These are phyloP conservation scores for Campylomormyrus numenius DNA, from an alignment of 2,113 vertebrate genomes.

Conservation along the genomic window DNA sequence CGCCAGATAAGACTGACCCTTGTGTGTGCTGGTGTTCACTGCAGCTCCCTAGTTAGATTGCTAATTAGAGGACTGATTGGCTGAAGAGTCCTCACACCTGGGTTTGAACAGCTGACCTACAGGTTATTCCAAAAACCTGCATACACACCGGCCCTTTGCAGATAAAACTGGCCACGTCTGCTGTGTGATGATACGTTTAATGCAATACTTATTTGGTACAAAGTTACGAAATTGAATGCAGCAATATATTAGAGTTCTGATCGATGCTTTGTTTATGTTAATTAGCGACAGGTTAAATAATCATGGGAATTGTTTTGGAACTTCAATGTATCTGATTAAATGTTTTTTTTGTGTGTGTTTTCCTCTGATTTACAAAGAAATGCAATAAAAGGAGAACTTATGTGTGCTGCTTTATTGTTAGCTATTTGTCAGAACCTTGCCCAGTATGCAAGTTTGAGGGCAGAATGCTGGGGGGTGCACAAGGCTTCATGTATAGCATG, in stretches of 20 bases:
- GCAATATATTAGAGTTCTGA: background rate
- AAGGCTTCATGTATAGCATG: slow-evolving; percentile 77
- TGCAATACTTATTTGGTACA: background rate
- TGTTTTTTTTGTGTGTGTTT: background rate
- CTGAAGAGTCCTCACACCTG: no score
- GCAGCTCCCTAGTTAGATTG: background rate
- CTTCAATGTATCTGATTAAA: background rate
- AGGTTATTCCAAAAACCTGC: background rate
- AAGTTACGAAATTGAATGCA: background rate
- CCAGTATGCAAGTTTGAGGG: background rate
- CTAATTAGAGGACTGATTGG: background rate
- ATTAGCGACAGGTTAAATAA: background rate
- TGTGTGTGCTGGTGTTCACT: background rate
- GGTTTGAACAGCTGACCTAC: background rate
- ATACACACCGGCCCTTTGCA: background rate
- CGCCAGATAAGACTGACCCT: background rate
- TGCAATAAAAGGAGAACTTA: background rate
- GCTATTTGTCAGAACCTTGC: background rate
- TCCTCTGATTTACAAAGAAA: background rate
- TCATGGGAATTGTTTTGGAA: background rate
- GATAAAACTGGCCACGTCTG: background rate
- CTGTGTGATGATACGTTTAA: background rate
- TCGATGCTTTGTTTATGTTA: background rate
- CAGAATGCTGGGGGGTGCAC: slow-evolving; percentile 78
- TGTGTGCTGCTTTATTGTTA: background rate